Evolutionary conservation across 2,113 vertebrate genomes (phyloP).

Genomic region (Heteronetta atricapilla): DNA sequence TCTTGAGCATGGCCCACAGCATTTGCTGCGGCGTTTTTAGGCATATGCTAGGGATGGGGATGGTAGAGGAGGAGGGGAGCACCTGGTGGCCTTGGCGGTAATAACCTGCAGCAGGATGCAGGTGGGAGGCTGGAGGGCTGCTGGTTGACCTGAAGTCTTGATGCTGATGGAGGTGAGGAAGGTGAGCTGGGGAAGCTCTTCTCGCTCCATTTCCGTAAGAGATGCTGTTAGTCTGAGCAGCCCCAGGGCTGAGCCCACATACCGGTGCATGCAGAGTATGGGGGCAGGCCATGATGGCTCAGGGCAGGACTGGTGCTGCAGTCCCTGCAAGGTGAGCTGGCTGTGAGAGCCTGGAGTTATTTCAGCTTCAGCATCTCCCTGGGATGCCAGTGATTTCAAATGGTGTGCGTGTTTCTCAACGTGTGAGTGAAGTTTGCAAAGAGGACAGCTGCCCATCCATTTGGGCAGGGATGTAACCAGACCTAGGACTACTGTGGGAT

Average conservation of each 20-base stretch:
- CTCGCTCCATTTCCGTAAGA: not conserved
- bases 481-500: not conserved
- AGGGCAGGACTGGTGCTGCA: not conserved
- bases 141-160: not conserved
- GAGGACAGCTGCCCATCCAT: not conserved
- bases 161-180: not conserved
- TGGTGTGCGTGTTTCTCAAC: not conserved
- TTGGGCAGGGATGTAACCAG: not conserved
- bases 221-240: fast-evolving
- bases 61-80: not conserved
- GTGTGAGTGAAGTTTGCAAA: not conserved
- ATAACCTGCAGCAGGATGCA: not conserved
- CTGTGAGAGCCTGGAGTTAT: not conserved
- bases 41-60: not conserved
- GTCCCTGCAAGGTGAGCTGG: not conserved
- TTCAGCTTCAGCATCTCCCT: not conserved
- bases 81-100: not conserved
- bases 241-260: not conserved
- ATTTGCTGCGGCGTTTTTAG: not conserved
- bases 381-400: not conserved
- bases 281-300: not conserved
- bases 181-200: not conserved
- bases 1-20: not conserved
- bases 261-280: not conserved
- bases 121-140: not conserved